Percentiles rank a stretch among this genome's conserved stretches.
Evolutionary conservation across 2,113 vertebrate genomes (phyloP).

Genomic region (Argyrosomus japonicus): DNA sequence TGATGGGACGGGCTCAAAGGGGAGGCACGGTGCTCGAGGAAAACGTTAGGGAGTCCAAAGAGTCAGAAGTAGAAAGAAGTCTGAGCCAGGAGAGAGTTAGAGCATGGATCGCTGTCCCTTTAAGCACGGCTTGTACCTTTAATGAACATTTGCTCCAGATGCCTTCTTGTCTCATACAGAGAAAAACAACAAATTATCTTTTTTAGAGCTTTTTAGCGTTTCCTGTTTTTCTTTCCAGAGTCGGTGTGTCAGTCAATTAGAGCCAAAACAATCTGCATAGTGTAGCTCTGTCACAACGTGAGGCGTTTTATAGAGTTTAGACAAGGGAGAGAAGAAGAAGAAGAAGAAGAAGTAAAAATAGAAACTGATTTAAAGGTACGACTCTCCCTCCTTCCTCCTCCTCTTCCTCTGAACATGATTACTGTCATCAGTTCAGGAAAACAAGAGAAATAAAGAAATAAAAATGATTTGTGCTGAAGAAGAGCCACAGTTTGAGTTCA

Average conservation of each 20-base stretch:
- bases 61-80: not conserved
- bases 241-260: slow-evolving; percentile 5
- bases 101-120: slow-evolving; percentile 68
- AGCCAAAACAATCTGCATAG: slow-evolving; percentile 30
- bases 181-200: not conserved
- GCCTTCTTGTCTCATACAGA: slow-evolving; percentile 67
- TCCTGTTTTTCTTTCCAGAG: slow-evolving; percentile 25
- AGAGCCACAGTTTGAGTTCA: not conserved
- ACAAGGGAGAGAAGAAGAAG: slow-evolving; percentile 28
- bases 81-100: not conserved
- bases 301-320: slow-evolving; percentile 36
- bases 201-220: slow-evolving; percentile 55
- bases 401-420: slow-evolving; percentile 23
- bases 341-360: slow-evolving; percentile 63
- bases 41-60: not conserved
- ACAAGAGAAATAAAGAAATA: slow-evolving; percentile 24
- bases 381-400: not conserved
- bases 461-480: slow-evolving; percentile 20
- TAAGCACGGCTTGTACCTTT: slow-evolving; percentile 82
- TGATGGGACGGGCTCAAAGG: slow-evolving; percentile 36
- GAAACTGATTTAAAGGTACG: slow-evolving; percentile 42
- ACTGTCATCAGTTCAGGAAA: slow-evolving; percentile 35
- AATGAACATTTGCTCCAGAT: slow-evolving; percentile 72
- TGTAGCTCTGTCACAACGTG: slow-evolving; percentile 46
- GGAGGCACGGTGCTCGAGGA: not conserved